Base-by-base conservation (phyloP, 2,113 vertebrate genomes). In the Coregonus clupeaformis region DNA sequence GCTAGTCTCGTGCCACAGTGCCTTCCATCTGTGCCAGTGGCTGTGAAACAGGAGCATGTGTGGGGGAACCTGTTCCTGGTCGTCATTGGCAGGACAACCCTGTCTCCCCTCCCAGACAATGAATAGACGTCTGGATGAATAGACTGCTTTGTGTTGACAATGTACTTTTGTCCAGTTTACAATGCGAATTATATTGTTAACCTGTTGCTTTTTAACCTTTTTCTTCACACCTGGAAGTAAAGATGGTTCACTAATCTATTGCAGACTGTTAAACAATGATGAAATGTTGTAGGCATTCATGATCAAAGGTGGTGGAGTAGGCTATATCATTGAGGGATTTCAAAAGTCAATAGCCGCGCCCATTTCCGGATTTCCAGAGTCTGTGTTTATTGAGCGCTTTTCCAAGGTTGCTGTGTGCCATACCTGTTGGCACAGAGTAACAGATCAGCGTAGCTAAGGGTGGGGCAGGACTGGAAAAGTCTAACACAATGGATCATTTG, bases 361-460 rank as follows among this genome's bases (percentile, higher is more conserved):
- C n/a, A 22, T 52, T 52, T 52, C 47, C 57, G 3, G 16, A n/a
- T 20, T 59, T n/a, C n/a, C n/a, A n/a, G n/a, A n/a, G n/a, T n/a
- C n/a, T n/a, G n/a, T n/a, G n/a, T n/a, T n/a, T n/a, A n/a, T n/a
- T n/a, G n/a, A n/a, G n/a, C n/a, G n/a, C 73, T 76, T 75, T 55
- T 60, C 16, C 67, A 2, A 0, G 0, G 12, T 47, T 12, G 24
- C 4, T 52, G 29, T 49, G 62, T 7, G 80, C 67, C 75, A 32
- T 59, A 52, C 67, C 76, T 57, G 68, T 80, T 62, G 20, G 77
- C 68, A 47, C n/a, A 5, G 42, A 18, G 20, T 66, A 6, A 24
- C 57, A 60, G 57, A n/a, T 3, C 1, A 22, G 16, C 20, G 30
- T 59, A n/a, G 24, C 32, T 49, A 0, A 29, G 69, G 81, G 84